A percentile compares a stretch with the other conserved stretches of the same genome.
These are phyloP conservation scores for Ptilonorhynchus violaceus DNA, from an alignment of 2,113 vertebrate genomes.

Conservation along the genomic window DNA sequence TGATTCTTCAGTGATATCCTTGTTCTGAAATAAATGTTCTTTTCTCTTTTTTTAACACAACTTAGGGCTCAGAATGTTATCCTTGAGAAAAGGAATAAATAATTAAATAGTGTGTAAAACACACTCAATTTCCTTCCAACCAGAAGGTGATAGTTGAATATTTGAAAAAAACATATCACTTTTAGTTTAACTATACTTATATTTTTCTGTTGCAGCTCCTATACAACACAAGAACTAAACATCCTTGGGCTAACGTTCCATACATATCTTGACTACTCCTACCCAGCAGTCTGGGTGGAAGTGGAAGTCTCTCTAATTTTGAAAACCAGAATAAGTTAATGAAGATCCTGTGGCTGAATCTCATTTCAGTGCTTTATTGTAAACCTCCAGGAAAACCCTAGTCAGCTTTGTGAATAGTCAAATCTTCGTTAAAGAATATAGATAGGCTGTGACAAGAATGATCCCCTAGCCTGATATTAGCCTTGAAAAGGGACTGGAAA, in stretches of 20 bases:
- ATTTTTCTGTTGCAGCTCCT: not conserved
- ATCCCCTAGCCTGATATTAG: not conserved
- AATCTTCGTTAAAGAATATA: not conserved
- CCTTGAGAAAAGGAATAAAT: not conserved
- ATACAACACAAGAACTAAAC: not conserved
- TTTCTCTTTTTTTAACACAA: rapidly evolving
- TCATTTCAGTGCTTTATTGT: not conserved
- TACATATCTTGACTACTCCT: not conserved
- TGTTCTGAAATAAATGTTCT: not conserved
- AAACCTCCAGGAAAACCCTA: not conserved
- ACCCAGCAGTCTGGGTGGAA: not conserved
- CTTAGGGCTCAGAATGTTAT: not conserved
- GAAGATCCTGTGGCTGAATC: not conserved
- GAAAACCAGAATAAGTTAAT: not conserved
- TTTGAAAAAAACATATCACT: not conserved
- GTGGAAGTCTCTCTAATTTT: not conserved
- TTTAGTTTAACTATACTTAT: not conserved
- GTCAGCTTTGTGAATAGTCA: not conserved
- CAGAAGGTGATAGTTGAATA: not conserved
- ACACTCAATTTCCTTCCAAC: not conserved
- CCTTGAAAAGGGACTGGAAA: not conserved
- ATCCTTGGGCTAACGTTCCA: not conserved
- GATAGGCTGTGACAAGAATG: not conserved
- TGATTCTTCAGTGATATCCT: not conserved
- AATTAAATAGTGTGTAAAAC: not conserved